Conservation (phyloP, 2,888 invertebrate species). For the Agonopterix subpropinquella region DNA sequence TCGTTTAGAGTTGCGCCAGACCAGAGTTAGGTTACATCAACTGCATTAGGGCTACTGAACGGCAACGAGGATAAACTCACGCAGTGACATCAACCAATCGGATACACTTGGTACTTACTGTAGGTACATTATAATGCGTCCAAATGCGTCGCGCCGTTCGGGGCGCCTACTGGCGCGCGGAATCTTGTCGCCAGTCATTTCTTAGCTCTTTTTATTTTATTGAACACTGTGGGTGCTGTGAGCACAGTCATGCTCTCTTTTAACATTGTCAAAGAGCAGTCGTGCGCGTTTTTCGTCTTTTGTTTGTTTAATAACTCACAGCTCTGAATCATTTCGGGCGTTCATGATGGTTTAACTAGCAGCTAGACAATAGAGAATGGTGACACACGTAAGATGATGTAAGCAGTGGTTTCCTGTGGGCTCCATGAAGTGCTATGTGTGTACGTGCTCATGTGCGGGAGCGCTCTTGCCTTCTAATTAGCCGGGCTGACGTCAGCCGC, state of each 20-base stretch:
- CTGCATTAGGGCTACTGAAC: conserved; percentile 2
- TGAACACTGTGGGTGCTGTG: not conserved
- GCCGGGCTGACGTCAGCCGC: conserved; percentile 58
- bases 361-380: conserved; percentile 38
- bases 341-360: conserved; percentile 1
- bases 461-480: conserved; percentile 62
- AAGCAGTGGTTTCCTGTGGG: conserved; percentile 65
- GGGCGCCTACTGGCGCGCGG: conserved; percentile 7
- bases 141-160: conserved; percentile 10
- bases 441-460: conserved; percentile 15
- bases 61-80: conserved; percentile 8
- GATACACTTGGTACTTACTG: not conserved
- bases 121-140: conserved; percentile 1
- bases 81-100: conserved; percentile 8
- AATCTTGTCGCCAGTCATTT: conserved; percentile 14
- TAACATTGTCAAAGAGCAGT: too few relatives aligned
- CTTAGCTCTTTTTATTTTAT: conserved; percentile 13
- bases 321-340: not conserved
- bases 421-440: conserved; percentile 35
- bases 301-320: not conserved
- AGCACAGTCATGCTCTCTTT: too few relatives aligned
- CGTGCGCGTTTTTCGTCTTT: not conserved
- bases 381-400: conserved; percentile 60
- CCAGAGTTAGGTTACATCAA: conserved; percentile 4
- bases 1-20: conserved; percentile 10